phyloP scores from a whole-genome alignment of 2,888 invertebrate genomes.

The Eilema griseolum region DNA sequence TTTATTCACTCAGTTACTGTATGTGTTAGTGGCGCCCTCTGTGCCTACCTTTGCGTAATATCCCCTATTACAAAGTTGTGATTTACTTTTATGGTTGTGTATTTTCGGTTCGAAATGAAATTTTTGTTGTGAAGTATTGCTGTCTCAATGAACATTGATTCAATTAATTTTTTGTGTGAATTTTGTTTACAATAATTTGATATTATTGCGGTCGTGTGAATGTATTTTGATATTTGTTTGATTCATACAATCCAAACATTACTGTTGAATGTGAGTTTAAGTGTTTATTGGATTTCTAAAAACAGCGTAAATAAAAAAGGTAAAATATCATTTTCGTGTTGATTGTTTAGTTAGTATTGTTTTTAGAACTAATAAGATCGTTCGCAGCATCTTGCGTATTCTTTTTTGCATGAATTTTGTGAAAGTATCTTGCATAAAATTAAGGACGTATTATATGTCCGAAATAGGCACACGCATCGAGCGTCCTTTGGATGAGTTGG shows the following conservation, averaged over 20 bases:
- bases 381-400: too few relatives aligned
- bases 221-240: conserved; percentile 5
- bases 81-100: conserved; percentile 40
- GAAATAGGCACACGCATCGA: too few relatives aligned
- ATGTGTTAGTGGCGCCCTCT: too few relatives aligned
- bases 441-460: too few relatives aligned
- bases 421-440: too few relatives aligned
- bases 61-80: conserved; percentile 19
- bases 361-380: conserved; percentile 10
- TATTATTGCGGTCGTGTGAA: conserved; percentile 1
- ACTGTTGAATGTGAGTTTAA: conserved; percentile 49
- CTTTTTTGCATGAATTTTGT: too few relatives aligned
- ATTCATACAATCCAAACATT: conserved; percentile 22
- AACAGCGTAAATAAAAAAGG: conserved; percentile 52
- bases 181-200: conserved; percentile 26
- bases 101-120: conserved; percentile 17
- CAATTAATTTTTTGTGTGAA: conserved; percentile 29
- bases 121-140: neutral
- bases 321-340: conserved; percentile 51
- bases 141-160: neutral
- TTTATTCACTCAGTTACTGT: too few relatives aligned
- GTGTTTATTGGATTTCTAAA: conserved; percentile 56
- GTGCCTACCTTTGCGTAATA: too few relatives aligned
- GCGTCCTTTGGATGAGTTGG: neutral
- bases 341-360: conserved; percentile 43